Conservation (phyloP, 2,113 vertebrate genomes). For the Rissa tridactyla region DNA sequence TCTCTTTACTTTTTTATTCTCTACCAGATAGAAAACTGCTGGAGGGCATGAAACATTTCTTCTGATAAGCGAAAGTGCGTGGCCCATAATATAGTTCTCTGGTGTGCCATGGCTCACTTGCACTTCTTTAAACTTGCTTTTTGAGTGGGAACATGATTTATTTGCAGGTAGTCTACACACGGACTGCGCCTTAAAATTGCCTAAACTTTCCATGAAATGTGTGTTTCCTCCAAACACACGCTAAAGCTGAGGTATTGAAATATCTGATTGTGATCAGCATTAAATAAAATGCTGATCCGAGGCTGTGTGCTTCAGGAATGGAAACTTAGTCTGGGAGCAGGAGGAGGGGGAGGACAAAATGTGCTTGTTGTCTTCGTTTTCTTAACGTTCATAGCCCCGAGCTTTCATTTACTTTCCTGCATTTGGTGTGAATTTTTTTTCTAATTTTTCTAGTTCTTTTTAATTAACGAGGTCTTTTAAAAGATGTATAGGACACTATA, state of each 20-base stretch:
- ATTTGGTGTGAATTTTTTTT: not conserved
- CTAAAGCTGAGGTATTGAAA: not conserved
- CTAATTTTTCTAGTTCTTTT: not conserved
- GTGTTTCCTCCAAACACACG: not conserved
- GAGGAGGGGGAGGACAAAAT: not conserved
- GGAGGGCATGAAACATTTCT: constrained; percentile 47
- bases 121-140: not conserved
- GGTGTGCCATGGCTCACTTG: not conserved
- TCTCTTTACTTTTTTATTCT: constrained; percentile 48
- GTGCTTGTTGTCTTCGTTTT: not conserved
- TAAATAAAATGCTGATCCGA: not conserved
- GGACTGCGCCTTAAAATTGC: not conserved
- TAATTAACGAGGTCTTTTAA: not conserved
- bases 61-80: constrained; percentile 16
- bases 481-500: not conserved
- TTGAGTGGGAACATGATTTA: constrained; percentile 1
- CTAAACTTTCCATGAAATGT: not conserved
- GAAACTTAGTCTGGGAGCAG: not conserved
- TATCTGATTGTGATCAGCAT: not conserved
- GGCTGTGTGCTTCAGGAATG: not conserved
- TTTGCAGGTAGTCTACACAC: not conserved
- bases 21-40: constrained; percentile 23
- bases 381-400: not conserved
- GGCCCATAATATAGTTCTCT: not conserved
- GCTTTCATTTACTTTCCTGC: not conserved